Conservation (phyloP, 2,797 vertebrate species). For the Rhinophrynus dorsalis region DNA sequence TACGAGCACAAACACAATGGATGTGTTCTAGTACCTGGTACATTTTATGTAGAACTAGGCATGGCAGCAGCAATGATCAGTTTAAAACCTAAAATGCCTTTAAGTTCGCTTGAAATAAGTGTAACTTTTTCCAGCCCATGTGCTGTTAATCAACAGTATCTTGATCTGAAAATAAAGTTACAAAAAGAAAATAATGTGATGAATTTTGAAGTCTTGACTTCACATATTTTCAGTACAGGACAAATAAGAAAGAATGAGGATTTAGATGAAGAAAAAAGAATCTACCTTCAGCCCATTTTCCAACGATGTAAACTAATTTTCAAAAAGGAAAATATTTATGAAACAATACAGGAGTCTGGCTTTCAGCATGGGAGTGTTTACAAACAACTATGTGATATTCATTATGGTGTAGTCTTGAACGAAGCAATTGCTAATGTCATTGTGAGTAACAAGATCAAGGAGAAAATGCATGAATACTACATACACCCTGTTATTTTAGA, state of each 20-base stretch:
- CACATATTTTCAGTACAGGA: conserved; percentile 71
- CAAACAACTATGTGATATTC: conserved; percentile 71
- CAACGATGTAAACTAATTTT: conserved; percentile 70
- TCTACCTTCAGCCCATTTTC: conserved; percentile 65
- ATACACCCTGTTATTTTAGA: conserved; percentile 85
- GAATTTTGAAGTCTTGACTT: conserved; percentile 73
- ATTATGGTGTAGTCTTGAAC: conserved; percentile 73
- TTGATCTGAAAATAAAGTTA: conserved; percentile 69
- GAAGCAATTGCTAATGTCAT: conserved; percentile 75
- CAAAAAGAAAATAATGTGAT: conserved; percentile 53
- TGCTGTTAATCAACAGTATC: conserved; percentile 65
- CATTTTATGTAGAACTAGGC: conserved; percentile 79
- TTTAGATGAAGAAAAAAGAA: conserved; percentile 66
- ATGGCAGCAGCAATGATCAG: conserved; percentile 71
- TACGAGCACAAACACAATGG: conserved; percentile 81
- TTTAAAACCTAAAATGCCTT: conserved; percentile 65
- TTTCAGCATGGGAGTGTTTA: conserved; percentile 81
- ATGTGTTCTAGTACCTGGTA: conserved; percentile 74
- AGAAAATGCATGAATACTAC: conserved; percentile 71
- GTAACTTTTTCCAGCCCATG: conserved; percentile 73
- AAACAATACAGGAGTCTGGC: conserved; percentile 67
- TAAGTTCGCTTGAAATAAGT: conserved; percentile 68
- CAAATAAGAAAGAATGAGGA: conserved; percentile 55
- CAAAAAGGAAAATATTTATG: conserved; percentile 68
- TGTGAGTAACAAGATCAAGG: conserved; percentile 64